A percentile compares a stretch with the other conserved stretches of the same genome.
phyloP scores from a whole-genome alignment of 64 coral and sea anemone genomes.

The Actinia tenebrosa region DNA sequence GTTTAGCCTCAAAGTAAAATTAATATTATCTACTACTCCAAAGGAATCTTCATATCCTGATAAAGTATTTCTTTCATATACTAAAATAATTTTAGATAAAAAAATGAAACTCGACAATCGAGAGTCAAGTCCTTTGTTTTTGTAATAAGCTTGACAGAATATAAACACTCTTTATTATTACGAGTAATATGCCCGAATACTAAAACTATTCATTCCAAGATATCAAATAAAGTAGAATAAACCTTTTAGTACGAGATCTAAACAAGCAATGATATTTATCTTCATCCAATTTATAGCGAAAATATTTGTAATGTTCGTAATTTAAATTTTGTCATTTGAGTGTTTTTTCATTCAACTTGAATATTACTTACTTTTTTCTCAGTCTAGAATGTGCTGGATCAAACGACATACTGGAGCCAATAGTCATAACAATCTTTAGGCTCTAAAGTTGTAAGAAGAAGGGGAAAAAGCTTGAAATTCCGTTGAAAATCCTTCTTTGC shows the following conservation, averaged over 20 bases:
- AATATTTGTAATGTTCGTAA: neutral
- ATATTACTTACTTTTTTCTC: slow-evolving; percentile 55
- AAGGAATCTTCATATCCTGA: neutral
- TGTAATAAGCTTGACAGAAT: neutral
- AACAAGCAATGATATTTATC: neutral
- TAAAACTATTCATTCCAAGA: neutral
- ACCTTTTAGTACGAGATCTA: neutral
- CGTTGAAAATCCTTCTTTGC: neutral
- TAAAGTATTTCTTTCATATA: neutral
- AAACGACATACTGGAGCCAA: slow-evolving; percentile 63
- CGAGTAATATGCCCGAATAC: neutral
- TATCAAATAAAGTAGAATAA: slow-evolving; percentile 8
- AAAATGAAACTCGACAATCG: neutral
- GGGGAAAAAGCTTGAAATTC: neutral
- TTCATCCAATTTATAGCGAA: neutral
- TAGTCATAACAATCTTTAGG: slow-evolving; percentile 36
- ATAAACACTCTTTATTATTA: neutral
- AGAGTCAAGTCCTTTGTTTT: neutral
- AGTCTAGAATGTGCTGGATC: slow-evolving; percentile 53
- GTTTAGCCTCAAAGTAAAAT: too few species aligned
- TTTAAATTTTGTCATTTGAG: neutral
- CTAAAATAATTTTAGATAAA: too few species aligned
- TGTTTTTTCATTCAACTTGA: neutral
- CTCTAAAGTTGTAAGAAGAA: neutral
- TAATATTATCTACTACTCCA: neutral